These are phyloP conservation scores for Drosophila baimaii DNA, from an alignment of 1,140 invertebrate genomes.

Conservation along the genomic window DNA sequence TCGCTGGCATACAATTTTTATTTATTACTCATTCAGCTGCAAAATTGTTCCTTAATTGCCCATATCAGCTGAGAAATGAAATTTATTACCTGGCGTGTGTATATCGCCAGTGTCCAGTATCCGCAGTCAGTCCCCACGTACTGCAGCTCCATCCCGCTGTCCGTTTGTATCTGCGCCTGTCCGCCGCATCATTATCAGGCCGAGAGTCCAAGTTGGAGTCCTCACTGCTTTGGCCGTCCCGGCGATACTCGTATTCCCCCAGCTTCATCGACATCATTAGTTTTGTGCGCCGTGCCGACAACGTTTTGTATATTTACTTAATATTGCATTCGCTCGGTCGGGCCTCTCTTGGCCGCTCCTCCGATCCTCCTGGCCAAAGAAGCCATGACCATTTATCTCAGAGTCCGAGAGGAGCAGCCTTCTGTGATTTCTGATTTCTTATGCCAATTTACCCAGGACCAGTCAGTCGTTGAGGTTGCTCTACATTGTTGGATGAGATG, in stretches of 20 bases:
- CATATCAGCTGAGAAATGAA: slow-evolving; percentile 84
- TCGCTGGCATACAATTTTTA: slow-evolving; percentile 82
- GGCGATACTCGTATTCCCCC: slow-evolving; percentile 27
- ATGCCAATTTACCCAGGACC: slow-evolving; percentile 74
- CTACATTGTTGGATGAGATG: slow-evolving; percentile 55
- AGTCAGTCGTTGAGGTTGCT: slow-evolving; percentile 51
- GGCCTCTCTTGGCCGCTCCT: background rate
- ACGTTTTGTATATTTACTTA: slow-evolving; percentile 83
- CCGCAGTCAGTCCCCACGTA: slow-evolving; percentile 24
- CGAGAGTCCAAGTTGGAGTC: slow-evolving; percentile 31
- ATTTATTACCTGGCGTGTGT: slow-evolving; percentile 84
- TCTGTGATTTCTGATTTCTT: slow-evolving; percentile 83
- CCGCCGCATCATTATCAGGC: slow-evolving; percentile 77
- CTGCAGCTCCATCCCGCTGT: slow-evolving; percentile 19
- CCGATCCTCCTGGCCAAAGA: slow-evolving; percentile 27
- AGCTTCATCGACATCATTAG: slow-evolving; percentile 79
- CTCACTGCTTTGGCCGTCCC: slow-evolving; percentile 5
- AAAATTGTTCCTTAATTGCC: slow-evolving; percentile 84
- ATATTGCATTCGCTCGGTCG: slow-evolving; percentile 70
- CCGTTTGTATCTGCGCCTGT: slow-evolving; percentile 56
- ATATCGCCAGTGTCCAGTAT: slow-evolving; percentile 69
- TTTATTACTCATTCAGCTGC: slow-evolving; percentile 84
- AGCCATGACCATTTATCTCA: slow-evolving; percentile 50
- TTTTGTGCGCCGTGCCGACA: slow-evolving; percentile 81
- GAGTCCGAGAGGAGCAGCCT: slow-evolving; percentile 60